Evolutionary conservation across 2,888 invertebrate genomes (phyloP), one percentile per base, ranked within the genome.

Genomic region (Octodonta nipae): DNA sequence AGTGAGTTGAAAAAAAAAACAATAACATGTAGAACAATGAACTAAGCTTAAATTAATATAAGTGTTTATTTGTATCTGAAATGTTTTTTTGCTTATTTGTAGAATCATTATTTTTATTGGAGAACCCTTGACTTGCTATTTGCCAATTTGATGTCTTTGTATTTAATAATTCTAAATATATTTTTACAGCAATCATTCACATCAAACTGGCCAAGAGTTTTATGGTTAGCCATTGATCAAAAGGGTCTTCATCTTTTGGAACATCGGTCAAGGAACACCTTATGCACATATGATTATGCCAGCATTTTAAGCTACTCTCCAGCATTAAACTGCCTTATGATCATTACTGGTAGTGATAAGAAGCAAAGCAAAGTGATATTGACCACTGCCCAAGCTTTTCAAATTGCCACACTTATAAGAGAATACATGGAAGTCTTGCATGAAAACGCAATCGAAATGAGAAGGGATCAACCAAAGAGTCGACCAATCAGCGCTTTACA

Each of bases 141-240:
- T n/a, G n/a, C n/a, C n/a, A n/a, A n/a, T n/a, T n/a, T n/a, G n/a
- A n/a, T n/a, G n/a, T n/a, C n/a, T n/a, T n/a, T n/a, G n/a, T n/a
- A n/a, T n/a, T n/a, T n/a, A n/a, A n/a, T n/a, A n/a, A n/a, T n/a
- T n/a, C n/a, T n/a, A n/a, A n/a, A n/a, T n/a, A n/a, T 34, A 34
- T 29, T 28, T 28, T 61, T 63, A 20, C 60, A 86, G 85, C 92
- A 93, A 80, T 86, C 88, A 7, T 92, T 91, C 60, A 91, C 92
- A 8, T 89, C 91, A 14, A 88, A 88, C 62, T 89, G 93, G 86
- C 92, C 93, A 15, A 75, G 91, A 52, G 77, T 83, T 26, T 66
- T 93, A 27, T 89, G 92, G 88, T 66, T 93, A 46, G 91, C 88
- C 13, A 85, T 93, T 31, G 89, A 92, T 64, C 89, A 91, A 60